A percentile compares a stretch with the other conserved stretches of the same genome.
These are phyloP conservation scores for Phylloscopus trochiloides DNA, from an alignment of 2,113 vertebrate species.

Conservation along the genomic window DNA sequence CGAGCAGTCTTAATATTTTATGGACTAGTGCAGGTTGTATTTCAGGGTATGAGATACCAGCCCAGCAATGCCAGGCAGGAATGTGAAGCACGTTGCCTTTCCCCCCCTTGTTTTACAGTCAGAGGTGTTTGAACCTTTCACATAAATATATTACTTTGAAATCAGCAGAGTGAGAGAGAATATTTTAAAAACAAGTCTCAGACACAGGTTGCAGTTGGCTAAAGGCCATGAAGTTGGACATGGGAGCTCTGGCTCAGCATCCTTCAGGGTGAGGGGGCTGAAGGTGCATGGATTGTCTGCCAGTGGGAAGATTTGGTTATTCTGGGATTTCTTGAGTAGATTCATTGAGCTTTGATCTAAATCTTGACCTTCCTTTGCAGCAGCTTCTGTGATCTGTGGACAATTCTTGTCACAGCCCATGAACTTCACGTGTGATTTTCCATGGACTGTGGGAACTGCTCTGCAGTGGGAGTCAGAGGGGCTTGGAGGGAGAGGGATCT, in stretches of 20 bases:
- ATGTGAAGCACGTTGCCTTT: neutral
- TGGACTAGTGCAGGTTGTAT: neutral
- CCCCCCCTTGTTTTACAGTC: neutral
- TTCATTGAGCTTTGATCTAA: neutral
- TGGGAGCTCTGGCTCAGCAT: neutral
- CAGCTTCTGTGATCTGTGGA: neutral
- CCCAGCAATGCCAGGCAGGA: neutral
- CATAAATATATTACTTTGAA: neutral
- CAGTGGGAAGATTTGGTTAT: neutral
- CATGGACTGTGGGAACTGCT: rapidly evolving
- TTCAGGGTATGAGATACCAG: slow-evolving; percentile 5
- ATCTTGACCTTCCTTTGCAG: neutral
- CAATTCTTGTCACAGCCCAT: rapidly evolving
- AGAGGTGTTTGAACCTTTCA: neutral
- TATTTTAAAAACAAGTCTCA: neutral
- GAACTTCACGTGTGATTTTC: neutral
- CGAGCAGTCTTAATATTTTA: neutral
- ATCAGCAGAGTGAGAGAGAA: neutral
- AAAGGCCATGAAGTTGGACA: rapidly evolving
- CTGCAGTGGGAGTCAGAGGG: neutral
- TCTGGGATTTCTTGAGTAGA: neutral
- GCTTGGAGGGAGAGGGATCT: neutral
- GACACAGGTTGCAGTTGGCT: neutral
- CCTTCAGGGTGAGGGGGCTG: neutral
- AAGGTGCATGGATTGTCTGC: rapidly evolving